Evolutionary conservation across 2,797 vertebrate species (phyloP).

Genomic region (Danio tinwini): DNA sequence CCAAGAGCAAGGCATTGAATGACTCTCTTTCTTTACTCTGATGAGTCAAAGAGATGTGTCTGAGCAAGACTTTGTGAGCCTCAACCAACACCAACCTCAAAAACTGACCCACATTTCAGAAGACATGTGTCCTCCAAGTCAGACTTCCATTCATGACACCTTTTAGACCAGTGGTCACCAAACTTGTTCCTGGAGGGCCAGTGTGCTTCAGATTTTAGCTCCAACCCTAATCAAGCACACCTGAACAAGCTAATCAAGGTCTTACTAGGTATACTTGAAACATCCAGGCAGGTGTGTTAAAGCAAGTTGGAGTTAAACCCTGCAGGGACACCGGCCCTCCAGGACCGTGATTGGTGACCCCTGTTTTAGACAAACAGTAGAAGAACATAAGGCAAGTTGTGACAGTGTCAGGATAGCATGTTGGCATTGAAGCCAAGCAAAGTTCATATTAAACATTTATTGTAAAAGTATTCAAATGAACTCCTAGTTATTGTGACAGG

Average conservation of each 20-base stretch:
- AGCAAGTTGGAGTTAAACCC: no score
- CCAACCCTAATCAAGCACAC: no score
- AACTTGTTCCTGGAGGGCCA: no score
- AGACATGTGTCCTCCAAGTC: background rate
- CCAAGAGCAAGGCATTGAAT: conserved; percentile 19
- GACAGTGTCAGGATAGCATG: background rate
- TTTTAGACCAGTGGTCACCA: no score
- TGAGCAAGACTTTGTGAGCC: background rate
- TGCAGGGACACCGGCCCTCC: no score
- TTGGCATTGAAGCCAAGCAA: background rate
- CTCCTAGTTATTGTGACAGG: conserved; percentile 2
- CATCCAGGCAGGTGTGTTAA: no score
- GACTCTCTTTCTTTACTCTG: conserved; percentile 25
- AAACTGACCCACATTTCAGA: conserved; percentile 36
- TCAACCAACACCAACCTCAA: conserved; percentile 21
- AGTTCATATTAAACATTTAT: background rate
- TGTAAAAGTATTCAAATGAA: conserved; percentile 6
- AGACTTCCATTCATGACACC: background rate
- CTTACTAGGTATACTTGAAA: no score
- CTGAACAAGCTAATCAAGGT: no score
- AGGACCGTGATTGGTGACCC: no score
- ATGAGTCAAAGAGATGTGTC: conserved; percentile 22
- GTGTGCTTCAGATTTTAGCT: no score
- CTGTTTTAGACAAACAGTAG: background rate
- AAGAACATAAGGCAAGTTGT: conserved; percentile 6